A percentile compares a stretch with the other conserved stretches of the same genome.
phyloP scores from a whole-genome alignment of 2,888 invertebrate genomes.

The Sinopyrophorus schimmeli region DNA sequence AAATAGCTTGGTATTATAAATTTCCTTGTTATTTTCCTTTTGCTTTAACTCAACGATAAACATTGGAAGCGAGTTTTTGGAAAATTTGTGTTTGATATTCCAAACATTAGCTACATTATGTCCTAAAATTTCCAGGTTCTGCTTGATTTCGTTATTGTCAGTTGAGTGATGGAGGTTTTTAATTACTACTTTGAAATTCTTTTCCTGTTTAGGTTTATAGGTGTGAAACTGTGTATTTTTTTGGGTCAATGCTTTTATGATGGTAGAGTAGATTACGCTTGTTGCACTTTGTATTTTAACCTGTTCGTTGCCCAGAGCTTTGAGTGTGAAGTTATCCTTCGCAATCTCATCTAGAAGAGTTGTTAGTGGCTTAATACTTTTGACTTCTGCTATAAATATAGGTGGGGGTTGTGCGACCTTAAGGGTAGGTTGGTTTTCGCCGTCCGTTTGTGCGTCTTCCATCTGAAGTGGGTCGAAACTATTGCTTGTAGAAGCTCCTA shows the following conservation, averaged over 20 bases:
- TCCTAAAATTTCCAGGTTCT: no score
- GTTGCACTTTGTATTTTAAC: constrained; percentile 10
- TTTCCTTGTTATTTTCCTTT: constrained; percentile 12
- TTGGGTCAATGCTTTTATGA: constrained; percentile 6
- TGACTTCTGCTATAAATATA: constrained; percentile 2
- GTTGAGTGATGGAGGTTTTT: constrained; percentile 4
- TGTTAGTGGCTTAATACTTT: constrained; percentile 11
- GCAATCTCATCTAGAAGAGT: constrained; percentile 7
- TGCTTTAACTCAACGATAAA: constrained; percentile 6
- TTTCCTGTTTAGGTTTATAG: constrained; percentile 7
- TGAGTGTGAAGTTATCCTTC: constrained; percentile 2
- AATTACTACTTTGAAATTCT: constrained; percentile 4
- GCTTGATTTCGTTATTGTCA: neutral
- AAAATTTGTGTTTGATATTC: constrained; percentile 6
- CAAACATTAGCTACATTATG: neutral
- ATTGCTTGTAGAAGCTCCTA: constrained; percentile 3
- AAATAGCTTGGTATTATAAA: constrained; percentile 4
- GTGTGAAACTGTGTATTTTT: constrained; percentile 11
- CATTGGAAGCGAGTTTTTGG: constrained; percentile 8
- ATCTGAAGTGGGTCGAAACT: neutral
- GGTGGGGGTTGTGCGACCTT: constrained; percentile 3
- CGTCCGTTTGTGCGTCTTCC: neutral
- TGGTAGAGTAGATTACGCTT: constrained; percentile 2
- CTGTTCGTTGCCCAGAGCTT: constrained; percentile 12
- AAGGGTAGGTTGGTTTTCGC: neutral